Base-by-base conservation (phyloP, 2,888 invertebrate genomes). In the Alsophila aescularia region DNA sequence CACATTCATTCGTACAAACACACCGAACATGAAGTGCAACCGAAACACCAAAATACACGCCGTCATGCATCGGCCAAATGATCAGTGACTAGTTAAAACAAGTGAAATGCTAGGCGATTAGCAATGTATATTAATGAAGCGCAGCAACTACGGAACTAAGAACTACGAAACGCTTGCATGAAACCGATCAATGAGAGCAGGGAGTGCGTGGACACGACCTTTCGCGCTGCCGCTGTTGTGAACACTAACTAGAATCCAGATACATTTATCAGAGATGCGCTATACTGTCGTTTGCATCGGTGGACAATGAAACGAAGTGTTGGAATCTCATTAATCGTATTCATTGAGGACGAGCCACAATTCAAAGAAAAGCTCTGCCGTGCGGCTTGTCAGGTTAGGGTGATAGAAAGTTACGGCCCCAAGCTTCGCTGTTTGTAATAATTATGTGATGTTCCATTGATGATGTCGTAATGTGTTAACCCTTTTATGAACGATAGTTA, bases 1-100 rank as follows among this genome's bases (percentile, higher is more conserved):
- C 32, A 53, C 14, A 35, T 4, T 18, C 0, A 13, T n/a, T 40
- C 29, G 31, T 49, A 61, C 40, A 60, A 50, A 29, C 16, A 35
- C 42, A 18, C 27, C 12, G 12, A 12, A 13, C 10, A 32, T 14
- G n/a, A 31, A 7, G 43, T 8, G 10, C 44, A 13, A 34, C 9
- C 10, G 15, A 10, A 48, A 43, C 32, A 32, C 14, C n/a, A 27
- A 45, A 24, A 12, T 14, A 44, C 18, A 40, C n/a, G 18, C 39
- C 39, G 14, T 2, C 48, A 48, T 48, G 39, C 48, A 12, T 18
- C 31, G 21, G 18, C 36, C 51, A 43, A 44, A 32, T 24, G 12
- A 27, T 32, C 13, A 42, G 42, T 42, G 18, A 42, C 10, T 2
- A 35, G 31, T 39, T 21, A 24, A 39, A 13, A 8, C 1, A 39